Base-by-base conservation (phyloP, 2,797 vertebrate species). In the Pyrocephalus nanus region DNA sequence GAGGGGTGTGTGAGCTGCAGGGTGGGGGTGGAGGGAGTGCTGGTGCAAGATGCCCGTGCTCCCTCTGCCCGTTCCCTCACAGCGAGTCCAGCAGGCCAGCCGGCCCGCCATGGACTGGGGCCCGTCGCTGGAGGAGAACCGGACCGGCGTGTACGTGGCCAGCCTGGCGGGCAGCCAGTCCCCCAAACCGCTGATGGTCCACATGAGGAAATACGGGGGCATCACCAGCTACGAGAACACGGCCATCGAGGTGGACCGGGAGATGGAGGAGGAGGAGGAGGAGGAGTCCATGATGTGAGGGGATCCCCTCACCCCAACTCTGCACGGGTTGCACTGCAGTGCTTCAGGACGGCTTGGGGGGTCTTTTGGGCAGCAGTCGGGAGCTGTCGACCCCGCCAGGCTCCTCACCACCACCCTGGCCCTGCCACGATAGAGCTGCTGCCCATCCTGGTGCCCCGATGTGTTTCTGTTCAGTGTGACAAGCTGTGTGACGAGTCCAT, bases 171-270 rank as follows among this genome's bases (percentile, higher is more conserved):
- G 98, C n/a, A 98, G 98, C 94, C 98, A 98, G 96, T 98, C 98
- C 8, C 98, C 98, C 51, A 98, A 97, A 50, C 98, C 98, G 0
- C 94, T 98, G 93, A 98, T 98, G 98, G 98, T 98, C 21, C 98
- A 98, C 87, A 98, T 98, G 98, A 14, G 98, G 82, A 98, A 98
- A 83, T 98, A 98, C 0, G 98, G 98, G 13, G 98, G 98, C 71
- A 96, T 98, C 94, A 98, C 98, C 97, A 98, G 98, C 97, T 98
- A 98, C 1, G 98, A 98, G 97, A 98, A 98, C 87, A 98, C 97
- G 0, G 98, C 98, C 82, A 96, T 98, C 3, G 97, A 98, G 94
- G 97, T 98, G 95, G 98, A 98, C 94, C 96, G 95, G 7, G 98
- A 98, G 96, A 98, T 98, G 1, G 98, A 98, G 15, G 97, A 98